Percentiles rank a stretch among this genome's conserved stretches.
Evolutionary conservation across 2,113 vertebrate genomes (phyloP).

Genomic region (Syngnathoides biaculeatus): DNA sequence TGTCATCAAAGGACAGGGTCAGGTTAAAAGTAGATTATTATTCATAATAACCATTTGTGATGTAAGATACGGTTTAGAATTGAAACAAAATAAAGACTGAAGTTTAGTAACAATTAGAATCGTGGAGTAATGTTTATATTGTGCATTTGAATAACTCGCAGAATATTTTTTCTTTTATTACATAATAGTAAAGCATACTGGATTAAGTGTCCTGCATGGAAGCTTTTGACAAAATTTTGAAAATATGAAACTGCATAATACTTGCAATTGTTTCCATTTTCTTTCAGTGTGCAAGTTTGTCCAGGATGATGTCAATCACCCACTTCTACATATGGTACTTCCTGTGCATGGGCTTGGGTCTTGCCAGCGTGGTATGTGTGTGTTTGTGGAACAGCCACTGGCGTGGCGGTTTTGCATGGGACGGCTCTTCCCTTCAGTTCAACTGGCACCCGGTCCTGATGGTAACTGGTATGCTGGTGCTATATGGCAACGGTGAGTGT

Average conservation of each 20-base stretch:
- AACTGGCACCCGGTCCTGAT: conserved; percentile 94
- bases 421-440: conserved; percentile 72
- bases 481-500: conserved; percentile 84
- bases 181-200: too few species aligned
- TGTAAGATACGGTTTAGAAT: too few species aligned
- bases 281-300: conserved; percentile 13
- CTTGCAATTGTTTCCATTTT: not conserved
- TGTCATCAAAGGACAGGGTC: too few species aligned
- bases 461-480: conserved; percentile 83
- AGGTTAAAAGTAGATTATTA: too few species aligned
- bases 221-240: too few species aligned
- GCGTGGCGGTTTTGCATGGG: conserved; percentile 82
- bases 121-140: too few species aligned
- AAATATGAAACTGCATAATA: not conserved
- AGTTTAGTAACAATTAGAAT: too few species aligned
- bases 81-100: too few species aligned
- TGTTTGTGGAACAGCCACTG: conserved; percentile 77
- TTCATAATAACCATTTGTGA: too few species aligned
- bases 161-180: too few species aligned
- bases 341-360: conserved; percentile 72
- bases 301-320: conserved; percentile 64
- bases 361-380: conserved; percentile 75
- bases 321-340: conserved; percentile 71
- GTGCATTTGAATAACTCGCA: too few species aligned
- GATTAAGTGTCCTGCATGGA: too few species aligned